Evolutionary conservation across 2,888 invertebrate species (phyloP).

Genomic region (Drosophila rellima): DNA sequence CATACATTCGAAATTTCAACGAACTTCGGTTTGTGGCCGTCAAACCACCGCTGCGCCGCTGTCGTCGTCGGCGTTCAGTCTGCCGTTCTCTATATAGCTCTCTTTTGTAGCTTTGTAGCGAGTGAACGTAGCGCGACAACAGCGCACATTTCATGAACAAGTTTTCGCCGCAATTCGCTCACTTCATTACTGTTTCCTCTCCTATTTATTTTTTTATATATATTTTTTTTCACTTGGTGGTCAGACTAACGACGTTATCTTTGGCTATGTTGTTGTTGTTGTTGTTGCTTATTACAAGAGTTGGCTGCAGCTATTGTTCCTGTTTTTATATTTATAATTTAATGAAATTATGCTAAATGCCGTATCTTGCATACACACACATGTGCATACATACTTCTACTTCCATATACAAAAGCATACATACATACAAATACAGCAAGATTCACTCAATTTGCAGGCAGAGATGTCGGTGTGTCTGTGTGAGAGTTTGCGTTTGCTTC

Average conservation of each 20-base stretch:
- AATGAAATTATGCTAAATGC: constrained; percentile 26
- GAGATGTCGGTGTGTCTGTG: constrained; percentile 1
- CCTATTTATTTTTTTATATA: background rate
- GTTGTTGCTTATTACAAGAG: constrained; percentile 25
- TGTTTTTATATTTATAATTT: constrained; percentile 33
- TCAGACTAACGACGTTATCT: constrained; percentile 18
- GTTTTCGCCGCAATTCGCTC: constrained; percentile 36
- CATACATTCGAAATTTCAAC: constrained; percentile 77
- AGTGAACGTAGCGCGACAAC: background rate
- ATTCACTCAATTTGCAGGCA: constrained; percentile 23
- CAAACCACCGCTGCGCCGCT: constrained; percentile 55
- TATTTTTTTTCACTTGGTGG: constrained; percentile 22
- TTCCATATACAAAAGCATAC: background rate
- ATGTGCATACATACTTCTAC: constrained; percentile 12
- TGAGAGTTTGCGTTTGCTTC: constrained; percentile 27
- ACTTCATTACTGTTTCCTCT: constrained; percentile 11
- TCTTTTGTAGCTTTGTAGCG: constrained; percentile 59
- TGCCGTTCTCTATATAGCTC: constrained; percentile 46
- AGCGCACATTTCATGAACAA: constrained; percentile 13
- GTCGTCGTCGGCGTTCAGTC: constrained; percentile 54
- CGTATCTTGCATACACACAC: constrained; percentile 11
- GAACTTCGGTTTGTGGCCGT: constrained; percentile 70
- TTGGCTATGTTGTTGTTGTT: constrained; percentile 21
- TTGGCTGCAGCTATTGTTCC: constrained; percentile 36
- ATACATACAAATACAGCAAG: background rate